Conservation (phyloP, 1,140 invertebrate genomes). For the Neodiprion lecontei region DNA sequence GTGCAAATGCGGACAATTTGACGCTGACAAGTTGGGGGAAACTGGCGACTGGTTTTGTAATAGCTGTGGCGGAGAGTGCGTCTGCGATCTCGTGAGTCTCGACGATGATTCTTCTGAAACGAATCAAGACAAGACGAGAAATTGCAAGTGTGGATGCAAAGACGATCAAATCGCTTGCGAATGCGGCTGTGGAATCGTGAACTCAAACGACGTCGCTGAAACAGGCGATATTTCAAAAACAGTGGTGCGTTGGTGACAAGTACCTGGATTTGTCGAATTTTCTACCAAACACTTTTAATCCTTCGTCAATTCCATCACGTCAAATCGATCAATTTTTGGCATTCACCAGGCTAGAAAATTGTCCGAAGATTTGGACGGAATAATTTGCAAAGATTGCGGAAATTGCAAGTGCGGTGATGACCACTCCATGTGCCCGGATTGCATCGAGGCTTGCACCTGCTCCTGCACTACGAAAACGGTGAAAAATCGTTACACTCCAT, state of each 20-base stretch:
- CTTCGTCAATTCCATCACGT: not conserved
- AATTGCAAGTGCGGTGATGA: not conserved
- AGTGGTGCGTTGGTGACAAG: not conserved
- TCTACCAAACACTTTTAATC: not conserved
- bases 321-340: not conserved
- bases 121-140: not conserved
- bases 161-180: not conserved
- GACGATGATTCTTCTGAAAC: not conserved
- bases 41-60: slow-evolving; percentile 28
- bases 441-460: not conserved
- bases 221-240: not conserved
- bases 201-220: not conserved
- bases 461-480: not conserved
- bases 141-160: slow-evolving; percentile 10
- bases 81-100: not conserved
- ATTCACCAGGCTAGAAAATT: not conserved
- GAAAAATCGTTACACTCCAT: not conserved
- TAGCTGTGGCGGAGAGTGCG: slow-evolving; percentile 15
- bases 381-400: not conserved
- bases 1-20: slow-evolving; percentile 21
- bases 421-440: not conserved
- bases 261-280: not conserved
- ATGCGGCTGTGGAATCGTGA: slow-evolving; percentile 6
- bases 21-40: slow-evolving; percentile 20
- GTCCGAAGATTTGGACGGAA: not conserved